Evolutionary conservation across 2,888 invertebrate species (phyloP), one percentile per base, ranked within the genome.

Genomic region (Acanthosepion esculentum): DNA sequence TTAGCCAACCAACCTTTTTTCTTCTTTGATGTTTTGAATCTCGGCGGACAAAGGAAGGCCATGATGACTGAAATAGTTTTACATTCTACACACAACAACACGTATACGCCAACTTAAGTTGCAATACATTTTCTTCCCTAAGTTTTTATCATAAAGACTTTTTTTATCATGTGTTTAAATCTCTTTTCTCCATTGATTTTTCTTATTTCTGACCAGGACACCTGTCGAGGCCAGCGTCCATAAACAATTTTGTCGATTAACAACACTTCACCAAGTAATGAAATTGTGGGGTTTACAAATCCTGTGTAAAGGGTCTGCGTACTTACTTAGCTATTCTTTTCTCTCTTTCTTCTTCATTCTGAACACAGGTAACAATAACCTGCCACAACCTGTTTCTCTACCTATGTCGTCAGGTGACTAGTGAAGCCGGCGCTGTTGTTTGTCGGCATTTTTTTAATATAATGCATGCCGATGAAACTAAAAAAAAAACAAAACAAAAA

Each of bases 191-290:
- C 18, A 5, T 33, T 3, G 78, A n/a, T 78, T 78, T 78, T 78
- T 33, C 78, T n/a, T n/a, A n/a, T n/a, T 33, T 78, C 15, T 29
- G 78, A 78, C 78, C 41, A 41, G 64, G 23, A 78, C 78, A 78
- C 78, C 78, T 78, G 78, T 78, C 78, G 78, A 78, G 78, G n/a
- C 78, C 78, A 78, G 78, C n/a, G 78, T 15, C 78, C 78, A 78
- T 78, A 33, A 50, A 50, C 15, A 50, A 15, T 50, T 50, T 1
- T 59, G 20, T 59, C 20, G 59, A 59, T 59, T 59, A 59, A 59
- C 55, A 55, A 55, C 18, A 18, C 55, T 18, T 18, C 55, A 55
- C 20, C 55, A 55, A 15, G 59, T 23, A 23, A 59, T 59, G 6
- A 59, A 59, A 59, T 59, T 23, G 59, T 23, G 59, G 59, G 59